Evolutionary conservation across 92 coral and sea anemone species (phyloP).

Genomic region (Heteractis magnifica): DNA sequence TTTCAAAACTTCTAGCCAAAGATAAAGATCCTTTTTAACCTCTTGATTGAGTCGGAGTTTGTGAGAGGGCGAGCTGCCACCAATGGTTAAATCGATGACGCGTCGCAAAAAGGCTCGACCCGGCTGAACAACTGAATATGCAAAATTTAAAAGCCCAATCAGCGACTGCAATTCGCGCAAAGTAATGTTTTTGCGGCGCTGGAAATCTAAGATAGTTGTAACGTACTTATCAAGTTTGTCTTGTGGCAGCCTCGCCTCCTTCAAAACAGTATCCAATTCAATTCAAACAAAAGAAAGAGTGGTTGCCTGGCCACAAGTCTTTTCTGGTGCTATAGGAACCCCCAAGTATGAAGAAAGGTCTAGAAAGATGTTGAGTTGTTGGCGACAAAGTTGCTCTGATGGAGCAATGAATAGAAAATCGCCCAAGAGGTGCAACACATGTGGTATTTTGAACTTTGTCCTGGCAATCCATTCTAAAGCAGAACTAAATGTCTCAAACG

Average conservation of each 20-base stretch:
- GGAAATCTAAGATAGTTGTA: constrained; percentile 1
- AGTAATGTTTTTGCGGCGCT: constrained; percentile 18
- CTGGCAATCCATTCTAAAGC: constrained; percentile 4
- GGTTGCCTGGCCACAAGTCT: neutral
- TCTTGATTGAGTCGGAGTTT: constrained; percentile 16
- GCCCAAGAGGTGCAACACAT: neutral
- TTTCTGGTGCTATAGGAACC: neutral
- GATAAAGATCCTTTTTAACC: constrained; percentile 20
- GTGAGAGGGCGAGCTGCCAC: constrained; percentile 14
- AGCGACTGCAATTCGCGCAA: constrained; percentile 24
- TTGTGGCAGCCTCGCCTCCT: constrained; percentile 57
- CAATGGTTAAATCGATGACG: constrained; percentile 39
- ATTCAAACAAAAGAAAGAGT: neutral
- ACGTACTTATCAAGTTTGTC: constrained; percentile 49
- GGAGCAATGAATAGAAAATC: neutral
- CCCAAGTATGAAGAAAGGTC: neutral
- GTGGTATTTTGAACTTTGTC: neutral
- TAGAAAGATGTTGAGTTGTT: neutral
- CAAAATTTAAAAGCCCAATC: constrained; percentile 35
- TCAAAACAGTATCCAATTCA: constrained; percentile 35
- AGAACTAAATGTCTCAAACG: neutral
- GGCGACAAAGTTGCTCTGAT: neutral
- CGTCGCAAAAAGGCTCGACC: constrained; percentile 43
- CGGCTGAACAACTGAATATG: constrained; percentile 39
- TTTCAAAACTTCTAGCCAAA: constrained; percentile 24